Base-by-base conservation (phyloP, 2,797 vertebrate genomes). In the Anas bernieri region DNA sequence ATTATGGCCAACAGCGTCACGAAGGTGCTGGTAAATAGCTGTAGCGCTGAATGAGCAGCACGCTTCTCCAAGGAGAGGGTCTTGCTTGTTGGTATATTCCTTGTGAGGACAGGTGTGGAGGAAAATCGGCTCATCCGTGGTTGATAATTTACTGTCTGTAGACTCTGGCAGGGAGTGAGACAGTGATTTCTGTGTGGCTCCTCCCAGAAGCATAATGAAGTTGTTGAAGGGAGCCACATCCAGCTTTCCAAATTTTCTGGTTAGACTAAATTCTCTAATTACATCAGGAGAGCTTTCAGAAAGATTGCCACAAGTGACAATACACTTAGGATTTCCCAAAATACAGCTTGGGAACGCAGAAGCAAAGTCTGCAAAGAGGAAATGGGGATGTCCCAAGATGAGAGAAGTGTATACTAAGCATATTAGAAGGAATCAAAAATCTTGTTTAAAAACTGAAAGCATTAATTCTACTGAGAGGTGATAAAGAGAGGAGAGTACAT, bases 11-110 rank as follows among this genome's bases (percentile, higher is more conserved):
- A 48, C 59, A 46, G 85, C 70, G 37, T 95, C 88, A 67, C 11
- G 28, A 94, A 92, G 91, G 84, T 97, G 86, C 66, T 85, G 83
- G 64, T 86, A 79, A 90, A 94, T 87, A 83, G 86, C 78, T 85
- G 72, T 10, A 13, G 72, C 41, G 59, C 77, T n/a, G 70, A 91
- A 22, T 78, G 74, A 92, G 61, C 77, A 76, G 61, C 26, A 11
- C 86, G 87, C 90, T 94, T 54, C 67, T 94, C 73, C 56, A 54
- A 37, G 79, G 68, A 80, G 83, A 37, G 16, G 4, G 33, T 20
- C 92, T 80, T 23, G 35, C 35, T 48, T 72, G 25, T 79, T 66
- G 80, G 17, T 83, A 26, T 13, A 2, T 67, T 23, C n/a, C 35
- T 94, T 2, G 0, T 31, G 41, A 78, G 21, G 43, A 81, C 63